Percentiles rank a stretch among this genome's conserved stretches.
Evolutionary conservation across 2,888 invertebrate genomes (phyloP).

Genomic region (Amphimallon solstitiale): DNA sequence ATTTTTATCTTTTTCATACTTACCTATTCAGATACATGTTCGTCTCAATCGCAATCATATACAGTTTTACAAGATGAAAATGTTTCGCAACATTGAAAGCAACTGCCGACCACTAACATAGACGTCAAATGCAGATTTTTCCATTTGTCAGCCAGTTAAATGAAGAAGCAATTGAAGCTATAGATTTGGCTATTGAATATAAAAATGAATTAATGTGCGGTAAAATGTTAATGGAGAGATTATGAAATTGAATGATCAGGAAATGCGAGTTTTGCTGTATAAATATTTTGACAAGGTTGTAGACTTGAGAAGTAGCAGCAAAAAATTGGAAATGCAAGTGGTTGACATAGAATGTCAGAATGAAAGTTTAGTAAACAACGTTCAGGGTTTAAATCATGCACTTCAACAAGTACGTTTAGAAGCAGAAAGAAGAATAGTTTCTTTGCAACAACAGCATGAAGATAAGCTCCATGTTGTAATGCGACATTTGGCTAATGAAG

Average conservation of each 20-base stretch:
- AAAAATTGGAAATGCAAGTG: conserved; percentile 77
- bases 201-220: conserved; percentile 92
- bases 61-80: no score
- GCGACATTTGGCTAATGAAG: conserved; percentile 63
- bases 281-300: conserved; percentile 90
- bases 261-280: conserved; percentile 84
- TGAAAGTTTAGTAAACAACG: conserved; percentile 76
- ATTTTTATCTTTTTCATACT: no score
- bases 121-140: no score
- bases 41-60: no score
- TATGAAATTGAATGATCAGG: conserved; percentile 85
- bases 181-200: conserved; percentile 92
- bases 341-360: conserved; percentile 76
- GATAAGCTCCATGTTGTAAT: conserved; percentile 72
- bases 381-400: conserved; percentile 73
- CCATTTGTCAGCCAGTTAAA: no score
- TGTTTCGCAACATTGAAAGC: no score
- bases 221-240: conserved; percentile 79
- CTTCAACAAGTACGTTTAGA: conserved; percentile 75
- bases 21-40: no score
- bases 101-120: no score
- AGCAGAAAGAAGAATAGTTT: conserved; percentile 70
- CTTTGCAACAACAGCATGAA: conserved; percentile 72
- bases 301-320: conserved; percentile 59
- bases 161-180: conserved; percentile 93